Percentiles rank a stretch among this genome's conserved stretches.
Conservation (phyloP, 2,113 vertebrate genomes). For the Hemichromis elongatus region DNA sequence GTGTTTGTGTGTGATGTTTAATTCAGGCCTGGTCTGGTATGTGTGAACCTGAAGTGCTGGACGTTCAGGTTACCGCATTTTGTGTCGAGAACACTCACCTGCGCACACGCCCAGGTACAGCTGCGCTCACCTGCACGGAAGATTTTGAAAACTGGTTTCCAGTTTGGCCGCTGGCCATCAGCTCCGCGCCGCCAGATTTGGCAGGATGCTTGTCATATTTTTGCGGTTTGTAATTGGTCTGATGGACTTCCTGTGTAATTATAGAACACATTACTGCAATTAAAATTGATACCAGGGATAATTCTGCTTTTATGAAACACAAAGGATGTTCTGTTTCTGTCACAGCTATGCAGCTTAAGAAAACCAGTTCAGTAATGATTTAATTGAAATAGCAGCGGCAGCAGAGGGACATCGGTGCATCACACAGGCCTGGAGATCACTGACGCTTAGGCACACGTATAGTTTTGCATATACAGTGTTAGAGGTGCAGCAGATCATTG, state of each 20-base stretch:
- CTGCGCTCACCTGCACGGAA: not conserved
- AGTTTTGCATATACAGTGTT: not conserved
- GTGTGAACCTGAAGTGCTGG: not conserved
- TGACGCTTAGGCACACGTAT: not conserved
- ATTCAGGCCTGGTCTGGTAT: not conserved
- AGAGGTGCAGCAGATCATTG: not conserved
- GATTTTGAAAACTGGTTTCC: conserved; percentile 11
- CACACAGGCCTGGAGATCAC: not conserved
- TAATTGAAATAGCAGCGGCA: not conserved
- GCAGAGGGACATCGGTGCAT: not conserved
- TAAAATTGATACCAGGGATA: not conserved
- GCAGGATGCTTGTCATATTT: not conserved
- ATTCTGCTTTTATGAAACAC: not conserved
- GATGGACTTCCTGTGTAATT: not conserved
- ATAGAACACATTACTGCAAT: not conserved
- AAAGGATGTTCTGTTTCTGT: not conserved
- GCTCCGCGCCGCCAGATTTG: not conserved
- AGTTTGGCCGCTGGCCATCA: not conserved
- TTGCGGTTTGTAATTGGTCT: not conserved
- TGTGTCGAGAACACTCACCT: not conserved
- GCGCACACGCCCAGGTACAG: not conserved
- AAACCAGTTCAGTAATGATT: not conserved
- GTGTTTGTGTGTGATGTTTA: not conserved
- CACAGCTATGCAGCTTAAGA: not conserved
- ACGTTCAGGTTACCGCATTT: not conserved